These are phyloP conservation scores for Penaeus indicus DNA, from an alignment of 1,140 invertebrate genomes.

Conservation along the genomic window DNA sequence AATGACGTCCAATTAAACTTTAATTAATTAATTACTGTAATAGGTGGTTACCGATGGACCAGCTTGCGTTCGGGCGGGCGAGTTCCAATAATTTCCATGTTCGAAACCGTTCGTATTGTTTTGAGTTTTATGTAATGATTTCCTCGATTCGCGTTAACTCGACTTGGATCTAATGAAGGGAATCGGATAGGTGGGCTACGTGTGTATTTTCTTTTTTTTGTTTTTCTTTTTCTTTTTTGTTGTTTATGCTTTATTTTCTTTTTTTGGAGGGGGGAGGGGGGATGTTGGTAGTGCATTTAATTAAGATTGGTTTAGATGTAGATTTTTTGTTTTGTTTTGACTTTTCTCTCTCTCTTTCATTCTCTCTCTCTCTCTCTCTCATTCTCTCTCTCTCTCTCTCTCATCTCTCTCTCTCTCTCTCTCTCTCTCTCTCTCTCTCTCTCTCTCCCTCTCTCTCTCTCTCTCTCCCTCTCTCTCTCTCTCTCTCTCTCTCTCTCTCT, in stretches of 20 bases:
- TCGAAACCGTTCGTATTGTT: conserved; percentile 5
- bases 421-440: too few species aligned
- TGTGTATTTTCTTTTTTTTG: neutral
- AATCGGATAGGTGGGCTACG: neutral
- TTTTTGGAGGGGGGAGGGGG: neutral
- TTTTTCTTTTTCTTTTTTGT: neutral
- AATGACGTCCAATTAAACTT: conserved; percentile 51
- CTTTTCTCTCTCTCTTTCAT: too few species aligned
- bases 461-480: too few species aligned
- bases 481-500: too few species aligned
- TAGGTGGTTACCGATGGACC: conserved; percentile 21
- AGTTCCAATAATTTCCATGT: neutral
- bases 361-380: too few species aligned
- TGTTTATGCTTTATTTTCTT: neutral
- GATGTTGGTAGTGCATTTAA: neutral
- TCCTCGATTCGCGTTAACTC: neutral
- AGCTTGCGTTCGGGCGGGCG: neutral
- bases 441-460: too few species aligned
- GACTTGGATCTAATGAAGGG: conserved; percentile 3
- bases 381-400: too few species aligned
- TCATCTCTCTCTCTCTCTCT: too few species aligned
- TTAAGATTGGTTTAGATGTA: neutral
- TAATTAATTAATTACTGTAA: conserved; percentile 57
- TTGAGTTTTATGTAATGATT: neutral
- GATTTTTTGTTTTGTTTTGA: too few species aligned